Conservation (phyloP, 2,113 vertebrate species). For the Macrotis lagotis region DNA sequence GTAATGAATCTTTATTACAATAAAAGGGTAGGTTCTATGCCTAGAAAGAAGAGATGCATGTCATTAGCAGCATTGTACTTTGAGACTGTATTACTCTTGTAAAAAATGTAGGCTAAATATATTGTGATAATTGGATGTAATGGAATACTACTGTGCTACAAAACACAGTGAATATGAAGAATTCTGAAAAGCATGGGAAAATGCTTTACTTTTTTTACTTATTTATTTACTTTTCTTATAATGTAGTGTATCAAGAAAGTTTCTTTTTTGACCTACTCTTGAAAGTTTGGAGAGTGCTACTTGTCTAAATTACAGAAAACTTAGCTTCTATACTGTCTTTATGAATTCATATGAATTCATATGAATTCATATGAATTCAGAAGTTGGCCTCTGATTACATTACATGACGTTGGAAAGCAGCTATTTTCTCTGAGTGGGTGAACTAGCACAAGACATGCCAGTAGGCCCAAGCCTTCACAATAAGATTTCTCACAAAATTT, state of each 20-base stretch:
- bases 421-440: background rate
- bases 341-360: too few relatives aligned
- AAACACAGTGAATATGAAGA: too few relatives aligned
- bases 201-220: too few relatives aligned
- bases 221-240: background rate
- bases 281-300: background rate
- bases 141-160: too few relatives aligned
- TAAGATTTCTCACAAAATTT: background rate
- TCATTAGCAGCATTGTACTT: background rate
- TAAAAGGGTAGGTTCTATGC: background rate
- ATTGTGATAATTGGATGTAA: too few relatives aligned
- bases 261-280: background rate
- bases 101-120: too few relatives aligned
- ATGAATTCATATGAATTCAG: too few relatives aligned
- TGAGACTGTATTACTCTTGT: background rate
- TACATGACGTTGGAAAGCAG: background rate
- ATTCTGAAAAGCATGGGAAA: too few relatives aligned
- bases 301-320: background rate
- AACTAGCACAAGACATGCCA: background rate
- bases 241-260: background rate
- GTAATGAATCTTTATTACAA: background rate
- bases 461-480: background rate
- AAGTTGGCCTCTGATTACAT: background rate
- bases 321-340: too few relatives aligned
- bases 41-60: background rate